Conservation (phyloP, 1,140 invertebrate genomes). For the Lasioglossum baleicum region DNA sequence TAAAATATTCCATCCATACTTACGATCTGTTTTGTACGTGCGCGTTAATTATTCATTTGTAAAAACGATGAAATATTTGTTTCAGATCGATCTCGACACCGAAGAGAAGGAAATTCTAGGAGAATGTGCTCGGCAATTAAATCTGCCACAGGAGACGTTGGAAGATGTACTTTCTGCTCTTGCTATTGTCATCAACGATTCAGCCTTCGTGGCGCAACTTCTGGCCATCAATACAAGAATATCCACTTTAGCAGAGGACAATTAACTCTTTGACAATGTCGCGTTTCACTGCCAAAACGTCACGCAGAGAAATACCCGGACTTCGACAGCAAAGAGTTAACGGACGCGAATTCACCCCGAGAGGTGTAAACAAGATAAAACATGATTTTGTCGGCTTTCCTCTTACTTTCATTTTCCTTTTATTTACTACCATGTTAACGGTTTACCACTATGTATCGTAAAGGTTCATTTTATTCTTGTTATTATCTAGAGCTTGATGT, state of each 20-base stretch:
- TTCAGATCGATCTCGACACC: conserved; percentile 76
- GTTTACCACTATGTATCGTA: conserved; percentile 45
- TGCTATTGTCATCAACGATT: conserved; percentile 86
- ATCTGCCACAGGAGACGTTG: conserved; percentile 83
- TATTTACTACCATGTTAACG: conserved; percentile 53
- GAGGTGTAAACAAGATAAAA: conserved; percentile 58
- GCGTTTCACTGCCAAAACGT: too few relatives aligned
- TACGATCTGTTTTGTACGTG: too few relatives aligned
- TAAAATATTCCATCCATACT: conserved; percentile 64
- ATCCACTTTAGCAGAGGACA: conserved; percentile 86
- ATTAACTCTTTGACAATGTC: conserved; percentile 72
- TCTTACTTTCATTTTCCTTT: conserved; percentile 70
- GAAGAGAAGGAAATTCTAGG: conserved; percentile 81
- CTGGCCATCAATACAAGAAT: conserved; percentile 87
- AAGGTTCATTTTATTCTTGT: conserved; percentile 30
- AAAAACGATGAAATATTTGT: not conserved
- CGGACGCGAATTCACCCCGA: conserved; percentile 62
- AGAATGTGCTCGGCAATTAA: conserved; percentile 87
- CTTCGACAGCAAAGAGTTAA: conserved; percentile 60
- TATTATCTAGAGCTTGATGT: conserved; percentile 23
- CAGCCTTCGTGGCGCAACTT: conserved; percentile 86
- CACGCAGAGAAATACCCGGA: too few relatives aligned
- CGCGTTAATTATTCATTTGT: not conserved
- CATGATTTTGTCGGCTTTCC: conserved; percentile 71
- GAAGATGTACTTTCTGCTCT: conserved; percentile 83